Evolutionary conservation across 1,140 invertebrate genomes (phyloP).

Genomic region (Drosophila nikananu): DNA sequence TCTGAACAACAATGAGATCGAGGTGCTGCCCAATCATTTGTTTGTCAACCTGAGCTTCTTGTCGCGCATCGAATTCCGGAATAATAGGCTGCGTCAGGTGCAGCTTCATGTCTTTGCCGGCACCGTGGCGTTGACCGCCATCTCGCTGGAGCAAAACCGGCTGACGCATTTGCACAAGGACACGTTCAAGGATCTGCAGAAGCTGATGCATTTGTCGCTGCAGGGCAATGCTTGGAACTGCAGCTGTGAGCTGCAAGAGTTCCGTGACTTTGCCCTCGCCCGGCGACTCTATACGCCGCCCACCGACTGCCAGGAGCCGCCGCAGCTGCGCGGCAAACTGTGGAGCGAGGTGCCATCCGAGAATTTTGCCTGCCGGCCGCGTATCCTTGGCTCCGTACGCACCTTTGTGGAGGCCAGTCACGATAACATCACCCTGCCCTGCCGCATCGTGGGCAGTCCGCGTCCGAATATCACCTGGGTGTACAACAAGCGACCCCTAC

Average conservation of each 20-base stretch:
- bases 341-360: constrained; percentile 90
- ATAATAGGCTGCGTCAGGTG: constrained; percentile 90
- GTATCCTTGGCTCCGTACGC: constrained; percentile 88
- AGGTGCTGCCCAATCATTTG: constrained; percentile 89
- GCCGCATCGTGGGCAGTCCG: constrained; percentile 92
- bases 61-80: constrained; percentile 91
- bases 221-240: constrained; percentile 95
- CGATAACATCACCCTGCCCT: constrained; percentile 91
- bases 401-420: constrained; percentile 87
- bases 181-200: constrained; percentile 87
- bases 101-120: constrained; percentile 90
- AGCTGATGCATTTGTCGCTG: constrained; percentile 91
- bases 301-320: constrained; percentile 90
- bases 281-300: constrained; percentile 90
- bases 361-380: constrained; percentile 94
- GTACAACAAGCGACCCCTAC: constrained; percentile 87
- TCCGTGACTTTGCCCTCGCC: constrained; percentile 91
- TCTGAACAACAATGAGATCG: constrained; percentile 91
- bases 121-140: constrained; percentile 88
- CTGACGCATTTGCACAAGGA: constrained; percentile 88
- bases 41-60: constrained; percentile 91
- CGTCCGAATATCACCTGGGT: constrained; percentile 91
- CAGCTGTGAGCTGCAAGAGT: constrained; percentile 92
- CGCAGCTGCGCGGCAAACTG: constrained; percentile 88
- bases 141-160: constrained; percentile 91